Conservation (phyloP, 92 coral and sea anemone genomes). For the Paragorgia papillata region DNA sequence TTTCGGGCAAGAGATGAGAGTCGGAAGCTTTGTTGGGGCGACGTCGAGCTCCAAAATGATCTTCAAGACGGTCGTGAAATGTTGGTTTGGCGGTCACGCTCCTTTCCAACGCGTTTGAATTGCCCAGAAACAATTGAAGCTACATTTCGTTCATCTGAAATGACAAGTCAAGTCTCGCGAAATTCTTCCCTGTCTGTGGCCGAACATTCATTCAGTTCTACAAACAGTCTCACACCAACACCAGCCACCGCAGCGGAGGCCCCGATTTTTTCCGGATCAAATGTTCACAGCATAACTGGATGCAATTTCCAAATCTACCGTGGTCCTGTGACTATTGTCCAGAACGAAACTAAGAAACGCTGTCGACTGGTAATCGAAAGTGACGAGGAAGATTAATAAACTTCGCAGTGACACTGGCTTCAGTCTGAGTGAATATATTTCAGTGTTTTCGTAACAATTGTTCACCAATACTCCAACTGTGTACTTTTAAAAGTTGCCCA, state of each 20-base stretch:
- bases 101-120: too few species aligned
- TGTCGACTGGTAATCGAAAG: constrained; percentile 44
- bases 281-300: constrained; percentile 26
- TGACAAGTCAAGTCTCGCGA: not conserved
- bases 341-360: constrained; percentile 38
- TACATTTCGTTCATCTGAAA: constrained; percentile 10
- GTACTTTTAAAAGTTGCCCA: not conserved
- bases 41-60: constrained; percentile 27
- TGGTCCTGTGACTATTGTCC: constrained; percentile 52
- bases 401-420: constrained; percentile 6
- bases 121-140: not conserved
- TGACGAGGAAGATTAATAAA: constrained; percentile 47
- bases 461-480: not conserved
- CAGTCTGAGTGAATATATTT: not conserved
- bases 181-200: constrained; percentile 4
- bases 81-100: constrained; percentile 45
- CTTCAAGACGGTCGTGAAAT: constrained; percentile 33
- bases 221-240: constrained; percentile 14
- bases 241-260: constrained; percentile 29
- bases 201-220: constrained; percentile 10
- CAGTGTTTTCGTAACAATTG: not conserved
- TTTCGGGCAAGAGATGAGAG: constrained; percentile 47
- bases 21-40: constrained; percentile 46
- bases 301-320: constrained; percentile 53
- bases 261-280: constrained; percentile 52